Percentiles rank a stretch among this genome's conserved stretches.
Evolutionary conservation across 2,888 invertebrate species (phyloP).

Genomic region (Octodonta nipae): DNA sequence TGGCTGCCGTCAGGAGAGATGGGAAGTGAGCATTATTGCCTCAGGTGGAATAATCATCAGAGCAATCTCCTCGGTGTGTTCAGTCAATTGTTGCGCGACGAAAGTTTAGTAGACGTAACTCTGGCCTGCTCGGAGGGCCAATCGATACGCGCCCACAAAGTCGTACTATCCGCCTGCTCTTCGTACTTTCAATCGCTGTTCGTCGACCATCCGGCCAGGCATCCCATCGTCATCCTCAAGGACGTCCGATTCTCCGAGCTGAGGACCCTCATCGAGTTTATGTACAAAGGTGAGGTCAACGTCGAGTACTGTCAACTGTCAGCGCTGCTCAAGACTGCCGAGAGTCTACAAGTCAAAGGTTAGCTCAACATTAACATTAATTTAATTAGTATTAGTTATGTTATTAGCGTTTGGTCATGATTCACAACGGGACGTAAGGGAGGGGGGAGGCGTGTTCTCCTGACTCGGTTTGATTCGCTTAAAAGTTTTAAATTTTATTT

Average conservation of each 20-base stretch:
- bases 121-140: conserved; percentile 92
- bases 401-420: too few species aligned
- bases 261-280: conserved; percentile 85
- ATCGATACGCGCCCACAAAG: conserved; percentile 82
- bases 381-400: too few species aligned
- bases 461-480: too few species aligned
- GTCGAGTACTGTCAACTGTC: conserved; percentile 86
- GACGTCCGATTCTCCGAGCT: conserved; percentile 85
- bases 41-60: conserved; percentile 98
- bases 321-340: conserved; percentile 80
- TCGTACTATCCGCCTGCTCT: conserved; percentile 89
- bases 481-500: too few species aligned
- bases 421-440: too few species aligned
- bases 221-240: conserved; percentile 87
- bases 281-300: conserved; percentile 93
- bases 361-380: conserved; percentile 4
- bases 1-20: conserved; percentile 70
- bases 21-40: conserved; percentile 93
- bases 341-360: conserved; percentile 81
- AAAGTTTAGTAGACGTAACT: conserved; percentile 90
- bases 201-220: conserved; percentile 76
- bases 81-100: conserved; percentile 90
- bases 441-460: too few species aligned
- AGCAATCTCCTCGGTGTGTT: conserved; percentile 94
- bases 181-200: conserved; percentile 89